Evolutionary conservation across 2,797 vertebrate species (phyloP).

Genomic region (Presbytis comata): DNA sequence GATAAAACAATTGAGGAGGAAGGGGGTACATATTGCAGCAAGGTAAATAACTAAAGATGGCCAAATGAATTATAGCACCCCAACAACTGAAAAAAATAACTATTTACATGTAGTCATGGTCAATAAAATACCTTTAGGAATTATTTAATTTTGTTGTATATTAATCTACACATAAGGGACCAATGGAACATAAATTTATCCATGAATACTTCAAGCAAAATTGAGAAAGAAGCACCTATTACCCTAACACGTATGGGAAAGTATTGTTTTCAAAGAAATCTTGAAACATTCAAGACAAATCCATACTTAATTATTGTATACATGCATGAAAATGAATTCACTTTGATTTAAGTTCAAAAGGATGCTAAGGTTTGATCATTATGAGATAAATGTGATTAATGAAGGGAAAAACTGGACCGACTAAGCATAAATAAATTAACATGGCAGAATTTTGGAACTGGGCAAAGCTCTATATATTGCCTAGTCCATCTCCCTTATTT

Average conservation of each 20-base stretch:
- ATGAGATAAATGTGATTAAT: neutral
- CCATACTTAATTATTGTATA: neutral
- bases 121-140: neutral
- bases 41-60: neutral
- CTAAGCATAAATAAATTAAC: neutral
- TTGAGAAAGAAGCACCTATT: neutral
- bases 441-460: neutral
- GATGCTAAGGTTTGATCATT: neutral
- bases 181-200: neutral
- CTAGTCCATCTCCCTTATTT: neutral
- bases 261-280: neutral
- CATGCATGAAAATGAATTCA: neutral
- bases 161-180: neutral
- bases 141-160: neutral
- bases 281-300: neutral
- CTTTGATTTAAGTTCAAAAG: neutral
- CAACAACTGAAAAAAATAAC: neutral
- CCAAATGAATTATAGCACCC: neutral
- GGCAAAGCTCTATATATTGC: neutral
- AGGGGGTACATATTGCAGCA: neutral
- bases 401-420: neutral
- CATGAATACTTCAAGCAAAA: neutral
- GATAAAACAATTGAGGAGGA: neutral
- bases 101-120: neutral
- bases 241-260: neutral